phyloP scores from a whole-genome alignment of 1,140 invertebrate genomes.

The Drosophila persimilis region DNA sequence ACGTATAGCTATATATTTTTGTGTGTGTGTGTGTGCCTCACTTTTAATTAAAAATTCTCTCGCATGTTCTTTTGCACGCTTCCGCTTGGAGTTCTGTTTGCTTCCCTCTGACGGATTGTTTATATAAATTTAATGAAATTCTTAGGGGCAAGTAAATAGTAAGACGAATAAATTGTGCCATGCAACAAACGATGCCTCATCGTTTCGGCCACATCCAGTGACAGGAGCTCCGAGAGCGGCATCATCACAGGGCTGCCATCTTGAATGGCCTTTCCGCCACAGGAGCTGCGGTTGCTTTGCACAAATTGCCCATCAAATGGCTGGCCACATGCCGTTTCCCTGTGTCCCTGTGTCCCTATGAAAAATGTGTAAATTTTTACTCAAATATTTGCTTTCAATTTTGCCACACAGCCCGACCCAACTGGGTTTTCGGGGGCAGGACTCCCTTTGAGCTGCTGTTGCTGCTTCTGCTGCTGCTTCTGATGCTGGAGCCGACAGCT shows the following conservation, averaged over 20 bases:
- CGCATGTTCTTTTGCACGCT: constrained; percentile 35
- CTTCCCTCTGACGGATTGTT: constrained; percentile 26
- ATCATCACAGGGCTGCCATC: constrained; percentile 21
- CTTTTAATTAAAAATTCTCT: constrained; percentile 71
- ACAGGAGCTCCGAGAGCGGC: no score
- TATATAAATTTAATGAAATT: constrained; percentile 59
- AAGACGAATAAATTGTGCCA: constrained; percentile 29
- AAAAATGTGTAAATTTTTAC: constrained; percentile 75
- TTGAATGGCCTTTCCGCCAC: constrained; percentile 36
- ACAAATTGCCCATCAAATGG: constrained; percentile 57
- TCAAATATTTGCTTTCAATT: constrained; percentile 81
- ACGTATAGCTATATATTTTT: constrained; percentile 15
- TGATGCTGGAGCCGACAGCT: constrained; percentile 62
- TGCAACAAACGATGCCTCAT: constrained; percentile 4
- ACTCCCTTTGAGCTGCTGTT: constrained; percentile 41
- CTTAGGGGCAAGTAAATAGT: constrained; percentile 49
- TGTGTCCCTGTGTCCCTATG: constrained; percentile 24
- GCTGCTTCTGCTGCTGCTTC: not conserved
- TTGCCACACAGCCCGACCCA: constrained; percentile 37
- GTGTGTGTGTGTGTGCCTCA: constrained; percentile 9
- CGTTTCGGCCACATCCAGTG: constrained; percentile 1
- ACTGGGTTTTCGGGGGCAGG: not conserved
- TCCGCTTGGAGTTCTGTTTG: constrained; percentile 31
- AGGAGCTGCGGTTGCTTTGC: constrained; percentile 57
- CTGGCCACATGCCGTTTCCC: constrained; percentile 26